Conservation (phyloP, 1,140 invertebrate genomes). For the Drosophila auraria region DNA sequence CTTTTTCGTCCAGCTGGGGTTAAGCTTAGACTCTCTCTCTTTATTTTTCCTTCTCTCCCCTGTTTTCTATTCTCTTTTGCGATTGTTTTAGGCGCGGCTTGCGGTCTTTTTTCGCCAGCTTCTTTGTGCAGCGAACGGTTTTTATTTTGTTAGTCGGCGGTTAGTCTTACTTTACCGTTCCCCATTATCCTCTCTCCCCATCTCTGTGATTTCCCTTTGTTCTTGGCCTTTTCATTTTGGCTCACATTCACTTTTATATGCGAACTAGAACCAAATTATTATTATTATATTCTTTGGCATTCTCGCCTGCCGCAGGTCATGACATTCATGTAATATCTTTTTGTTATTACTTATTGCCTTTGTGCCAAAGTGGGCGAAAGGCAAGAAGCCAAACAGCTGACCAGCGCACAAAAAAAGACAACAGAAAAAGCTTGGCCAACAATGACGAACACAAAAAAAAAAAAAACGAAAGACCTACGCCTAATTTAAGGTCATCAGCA, state of each 20-base stretch:
- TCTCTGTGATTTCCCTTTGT: slow-evolving; percentile 30
- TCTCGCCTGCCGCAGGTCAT: slow-evolving; percentile 61
- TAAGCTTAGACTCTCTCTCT: slow-evolving; percentile 8
- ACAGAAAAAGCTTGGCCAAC: slow-evolving; percentile 64
- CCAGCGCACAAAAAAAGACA: slow-evolving; percentile 43
- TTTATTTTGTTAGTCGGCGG: slow-evolving; percentile 18
- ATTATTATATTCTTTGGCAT: slow-evolving; percentile 44
- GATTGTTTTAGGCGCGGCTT: slow-evolving; percentile 54
- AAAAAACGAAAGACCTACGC: slow-evolving; percentile 74
- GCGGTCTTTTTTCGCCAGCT: slow-evolving; percentile 36
- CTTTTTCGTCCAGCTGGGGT: slow-evolving; percentile 21
- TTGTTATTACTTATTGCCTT: slow-evolving; percentile 72
- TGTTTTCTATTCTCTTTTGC: slow-evolving; percentile 11
- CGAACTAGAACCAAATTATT: slow-evolving; percentile 26
- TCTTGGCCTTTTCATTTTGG: slow-evolving; percentile 37
- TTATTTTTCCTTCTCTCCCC: background rate
- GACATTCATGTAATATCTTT: slow-evolving; percentile 68
- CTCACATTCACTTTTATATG: slow-evolving; percentile 60
- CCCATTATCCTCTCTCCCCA: background rate
- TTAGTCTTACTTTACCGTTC: slow-evolving; percentile 26
- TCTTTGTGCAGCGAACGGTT: slow-evolving; percentile 54
- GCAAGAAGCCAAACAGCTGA: slow-evolving; percentile 51
- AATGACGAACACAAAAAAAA: slow-evolving; percentile 45
- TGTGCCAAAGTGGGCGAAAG: slow-evolving; percentile 28
- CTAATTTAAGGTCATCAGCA: slow-evolving; percentile 83